Base-by-base conservation (phyloP, 2,797 vertebrate genomes). In the Botia kubotai region DNA sequence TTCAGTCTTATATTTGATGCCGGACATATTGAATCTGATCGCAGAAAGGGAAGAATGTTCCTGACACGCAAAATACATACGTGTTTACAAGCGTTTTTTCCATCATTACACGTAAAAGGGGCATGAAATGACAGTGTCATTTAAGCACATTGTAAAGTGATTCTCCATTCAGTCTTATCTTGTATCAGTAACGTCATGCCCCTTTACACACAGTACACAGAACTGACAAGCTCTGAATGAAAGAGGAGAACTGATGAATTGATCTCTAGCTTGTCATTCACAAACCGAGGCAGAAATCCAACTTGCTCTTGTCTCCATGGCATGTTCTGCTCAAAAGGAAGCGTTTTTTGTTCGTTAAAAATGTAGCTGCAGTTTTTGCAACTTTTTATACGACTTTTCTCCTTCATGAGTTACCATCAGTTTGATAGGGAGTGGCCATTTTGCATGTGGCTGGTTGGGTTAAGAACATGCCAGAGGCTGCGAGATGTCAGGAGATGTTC, bases 401-500 rank as follows among this genome's bases (percentile, higher is more conserved):
- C 14, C 14, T 52, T 11, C 16, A 29, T 21, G 33, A 52, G 29
- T 67, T 67, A 67, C 8, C 8, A 0, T 5, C 16, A 11, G 55
- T 23, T 76, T 55, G 0, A 39, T 17, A 8, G 12, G 48, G 17
- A 76, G 43, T 2, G 21, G 65, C 74, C 52, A 16, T 71, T 80
- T 55, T 66, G 48, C 66, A 70, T 53, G n/a, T 79, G 58, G 68
- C 70, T 55, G 36, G 84, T 77, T 79, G 81, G 79, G 85, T 82
- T 86, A 83, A 85, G 90, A 89, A 86, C 83, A 77, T 83, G 19
- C 81, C 77, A 88, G 84, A 89, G 85, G 89, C 48, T 82, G 89
- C 89, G 91, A 77, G 91, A 90, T 77, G 88, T 89, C 87, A 82
- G 83, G 82, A 81, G 90, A 92, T 74, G 91, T 92, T 87, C 91